phyloP scores from a whole-genome alignment of 2,113 vertebrate genomes.

The Tetrao urogallus region DNA sequence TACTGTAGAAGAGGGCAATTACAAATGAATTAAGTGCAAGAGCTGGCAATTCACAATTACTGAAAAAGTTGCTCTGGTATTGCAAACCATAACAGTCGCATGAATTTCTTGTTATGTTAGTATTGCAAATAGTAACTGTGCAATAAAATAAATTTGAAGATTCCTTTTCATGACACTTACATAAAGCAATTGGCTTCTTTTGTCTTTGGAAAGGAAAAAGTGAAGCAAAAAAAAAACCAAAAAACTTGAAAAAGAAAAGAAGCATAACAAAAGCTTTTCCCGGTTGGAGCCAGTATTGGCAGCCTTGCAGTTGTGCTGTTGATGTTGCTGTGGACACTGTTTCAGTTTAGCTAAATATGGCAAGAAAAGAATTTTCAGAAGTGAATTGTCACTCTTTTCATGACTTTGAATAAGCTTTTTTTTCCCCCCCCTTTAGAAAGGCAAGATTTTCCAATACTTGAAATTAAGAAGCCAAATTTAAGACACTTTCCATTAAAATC shows the following conservation, averaged over 20 bases:
- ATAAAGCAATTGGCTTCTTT: background rate
- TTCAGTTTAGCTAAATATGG: slow-evolving; percentile 18
- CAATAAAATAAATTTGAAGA: background rate
- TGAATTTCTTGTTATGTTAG: background rate
- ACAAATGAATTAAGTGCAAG: background rate
- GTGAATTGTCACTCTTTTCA: slow-evolving; percentile 1
- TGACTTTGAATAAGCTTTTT: background rate
- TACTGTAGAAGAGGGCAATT: background rate
- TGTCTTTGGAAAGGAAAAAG: background rate
- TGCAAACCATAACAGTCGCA: background rate
- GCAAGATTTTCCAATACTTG: background rate
- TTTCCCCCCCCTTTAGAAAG: background rate
- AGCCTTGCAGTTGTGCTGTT: background rate
- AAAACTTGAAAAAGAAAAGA: background rate
- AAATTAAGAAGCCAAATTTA: background rate
- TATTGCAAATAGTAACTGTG: background rate
- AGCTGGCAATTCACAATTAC: background rate
- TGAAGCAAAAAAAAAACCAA: background rate
- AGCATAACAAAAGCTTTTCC: background rate
- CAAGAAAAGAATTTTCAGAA: background rate
- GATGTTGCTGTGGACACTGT: background rate
- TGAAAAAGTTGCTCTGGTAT: background rate
- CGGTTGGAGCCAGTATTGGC: background rate
- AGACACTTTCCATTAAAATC: background rate
- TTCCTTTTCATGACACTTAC: background rate